Evolutionary conservation across 92 coral and sea anemone genomes (phyloP).

Genomic region (Palythoa heliodiscus): DNA sequence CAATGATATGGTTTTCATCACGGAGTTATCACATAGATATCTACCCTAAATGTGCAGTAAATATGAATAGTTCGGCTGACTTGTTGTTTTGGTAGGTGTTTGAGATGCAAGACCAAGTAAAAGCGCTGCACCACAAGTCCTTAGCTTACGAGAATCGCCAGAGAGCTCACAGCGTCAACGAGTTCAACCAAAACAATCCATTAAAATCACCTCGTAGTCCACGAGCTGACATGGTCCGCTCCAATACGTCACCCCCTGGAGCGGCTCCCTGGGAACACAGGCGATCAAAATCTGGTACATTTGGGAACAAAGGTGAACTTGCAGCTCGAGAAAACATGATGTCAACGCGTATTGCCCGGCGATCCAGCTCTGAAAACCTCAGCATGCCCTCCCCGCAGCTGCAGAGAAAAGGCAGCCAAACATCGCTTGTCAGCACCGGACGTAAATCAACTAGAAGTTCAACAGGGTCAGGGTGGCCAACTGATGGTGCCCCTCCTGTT

Average conservation of each 20-base stretch:
- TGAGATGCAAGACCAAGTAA: slow-evolving; percentile 89
- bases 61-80: not conserved
- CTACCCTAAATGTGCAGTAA: no score
- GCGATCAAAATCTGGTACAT: slow-evolving; percentile 36
- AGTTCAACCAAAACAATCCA: slow-evolving; percentile 44
- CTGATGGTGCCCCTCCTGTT: slow-evolving; percentile 79
- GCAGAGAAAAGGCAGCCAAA: slow-evolving; percentile 41
- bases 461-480: slow-evolving; percentile 55
- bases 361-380: slow-evolving; percentile 80
- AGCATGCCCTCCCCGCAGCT: slow-evolving; percentile 47
- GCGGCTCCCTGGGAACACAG: slow-evolving; percentile 33
- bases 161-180: slow-evolving; percentile 78
- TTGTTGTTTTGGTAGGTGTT: slow-evolving; percentile 58
- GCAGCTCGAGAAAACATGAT: slow-evolving; percentile 37
- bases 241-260: slow-evolving; percentile 39
- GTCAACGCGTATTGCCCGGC: slow-evolving; percentile 80
- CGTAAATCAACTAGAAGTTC: slow-evolving; percentile 41
- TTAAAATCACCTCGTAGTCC: slow-evolving; percentile 74
- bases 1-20: no score
- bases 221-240: slow-evolving; percentile 62
- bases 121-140: slow-evolving; percentile 83
- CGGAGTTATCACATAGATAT: no score
- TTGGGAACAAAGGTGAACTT: slow-evolving; percentile 32
- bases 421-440: slow-evolving; percentile 36
- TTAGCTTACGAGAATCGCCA: slow-evolving; percentile 74